Percentiles rank a stretch among this genome's conserved stretches.
phyloP scores from a whole-genome alignment of 2,888 invertebrate genomes.

The Tetrapedia diversipes region DNA sequence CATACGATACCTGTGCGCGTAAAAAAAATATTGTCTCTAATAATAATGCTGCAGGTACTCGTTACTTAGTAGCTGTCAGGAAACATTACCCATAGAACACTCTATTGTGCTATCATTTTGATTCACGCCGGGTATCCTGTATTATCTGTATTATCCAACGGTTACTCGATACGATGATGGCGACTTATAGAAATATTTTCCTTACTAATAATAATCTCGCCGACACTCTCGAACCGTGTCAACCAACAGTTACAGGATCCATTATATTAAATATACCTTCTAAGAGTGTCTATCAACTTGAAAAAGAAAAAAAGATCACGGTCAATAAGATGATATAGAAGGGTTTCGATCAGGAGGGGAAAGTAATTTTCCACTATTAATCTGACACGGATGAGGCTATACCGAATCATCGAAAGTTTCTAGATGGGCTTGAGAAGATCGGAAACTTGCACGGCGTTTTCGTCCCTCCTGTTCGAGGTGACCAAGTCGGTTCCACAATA shows the following conservation, averaged over 20 bases:
- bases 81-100: not conserved
- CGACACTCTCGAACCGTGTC: too few species aligned
- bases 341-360: too few species aligned
- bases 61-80: not conserved
- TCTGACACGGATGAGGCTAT: not conserved
- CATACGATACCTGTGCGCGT: too few species aligned
- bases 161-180: not conserved
- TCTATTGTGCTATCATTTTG: not conserved
- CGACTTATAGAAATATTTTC: not conserved
- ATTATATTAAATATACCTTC: too few species aligned
- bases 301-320: too few species aligned
- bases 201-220: not conserved
- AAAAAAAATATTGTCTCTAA: not conserved
- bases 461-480: constrained; percentile 22
- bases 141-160: not conserved
- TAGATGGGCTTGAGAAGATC: not conserved
- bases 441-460: constrained; percentile 20
- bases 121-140: not conserved
- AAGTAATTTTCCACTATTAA: not conserved
- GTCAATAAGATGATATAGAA: too few species aligned
- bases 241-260: too few species aligned
- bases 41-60: not conserved
- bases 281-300: too few species aligned
- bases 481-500: constrained; percentile 29
- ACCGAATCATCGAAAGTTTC: constrained; percentile 2